A percentile compares a stretch with the other conserved stretches of the same genome.
These are phyloP conservation scores for Thryonomys swinderianus DNA, from an alignment of 2,113 vertebrate genomes.

Conservation along the genomic window DNA sequence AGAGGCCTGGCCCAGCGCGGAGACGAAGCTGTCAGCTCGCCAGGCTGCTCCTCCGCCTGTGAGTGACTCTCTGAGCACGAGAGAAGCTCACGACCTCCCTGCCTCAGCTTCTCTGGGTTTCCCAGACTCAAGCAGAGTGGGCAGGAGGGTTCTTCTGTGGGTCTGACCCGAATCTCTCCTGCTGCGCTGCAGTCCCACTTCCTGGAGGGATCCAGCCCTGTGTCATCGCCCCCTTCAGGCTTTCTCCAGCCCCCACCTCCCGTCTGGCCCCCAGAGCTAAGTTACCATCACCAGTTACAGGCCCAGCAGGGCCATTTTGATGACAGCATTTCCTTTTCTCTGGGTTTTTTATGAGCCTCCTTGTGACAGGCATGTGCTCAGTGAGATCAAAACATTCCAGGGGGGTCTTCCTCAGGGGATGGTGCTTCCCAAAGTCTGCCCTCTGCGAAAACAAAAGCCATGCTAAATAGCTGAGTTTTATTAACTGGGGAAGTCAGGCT, in stretches of 20 bases:
- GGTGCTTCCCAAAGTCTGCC: slow-evolving; percentile 76
- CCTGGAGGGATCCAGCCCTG: neutral
- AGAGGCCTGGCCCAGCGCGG: slow-evolving; percentile 18
- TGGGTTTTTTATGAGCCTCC: slow-evolving; percentile 56
- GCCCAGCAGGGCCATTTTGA: slow-evolving; percentile 65
- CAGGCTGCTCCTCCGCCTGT: neutral
- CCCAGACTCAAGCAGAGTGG: neutral
- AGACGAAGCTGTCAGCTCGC: slow-evolving; percentile 41
- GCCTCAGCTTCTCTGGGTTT: neutral
- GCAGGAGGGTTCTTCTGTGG: neutral
- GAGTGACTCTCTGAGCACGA: neutral
- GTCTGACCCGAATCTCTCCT: slow-evolving; percentile 61
- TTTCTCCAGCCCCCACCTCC: slow-evolving; percentile 53
- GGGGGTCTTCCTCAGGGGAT: slow-evolving; percentile 77
- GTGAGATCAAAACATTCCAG: slow-evolving; percentile 80
- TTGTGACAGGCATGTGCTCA: slow-evolving; percentile 56
- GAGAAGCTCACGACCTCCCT: neutral
- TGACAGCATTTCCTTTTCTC: slow-evolving; percentile 66
- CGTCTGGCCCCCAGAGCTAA: neutral
- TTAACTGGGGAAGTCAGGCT: slow-evolving; percentile 84
- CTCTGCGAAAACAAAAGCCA: slow-evolving; percentile 83
- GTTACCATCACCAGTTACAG: slow-evolving; percentile 46
- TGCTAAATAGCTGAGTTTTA: slow-evolving; percentile 84
- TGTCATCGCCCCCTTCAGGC: slow-evolving; percentile 43
- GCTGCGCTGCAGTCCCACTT: neutral